Base-by-base conservation (phyloP, 2,113 vertebrate genomes). In the Tachycineta bicolor region DNA sequence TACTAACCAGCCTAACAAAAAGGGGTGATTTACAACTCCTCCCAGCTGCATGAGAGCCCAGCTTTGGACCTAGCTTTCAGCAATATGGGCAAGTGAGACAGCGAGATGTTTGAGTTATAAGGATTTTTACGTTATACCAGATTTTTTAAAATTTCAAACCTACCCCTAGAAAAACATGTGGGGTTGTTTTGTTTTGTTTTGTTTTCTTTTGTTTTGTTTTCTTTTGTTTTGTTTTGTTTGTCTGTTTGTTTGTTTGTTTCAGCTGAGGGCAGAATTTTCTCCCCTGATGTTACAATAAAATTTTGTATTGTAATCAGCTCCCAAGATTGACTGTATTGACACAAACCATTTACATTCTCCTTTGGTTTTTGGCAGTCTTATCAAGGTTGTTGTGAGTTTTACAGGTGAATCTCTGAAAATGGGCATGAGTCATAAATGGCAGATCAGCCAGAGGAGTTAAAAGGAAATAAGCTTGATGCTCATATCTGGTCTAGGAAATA, bases 11-110 rank as follows among this genome's bases (percentile, higher is more conserved):
- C 12, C 41, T 53, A 47, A 68, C 17, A 65, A 63, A 55, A 73
- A 53, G 1, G 3, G 31, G 10, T 55, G 19, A 58, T 60, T 77
- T 53, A 37, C 50, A 80, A n/a, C 24, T 69, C 76, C 37, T 28
- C 46, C 14, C 5, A 22, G 1, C 10, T 23, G 24, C 15, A 20
- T 3, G 2, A 0, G 0, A 80, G 16, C 9, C 22, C 14, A 68
- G 33, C 6, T 47, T 86, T 71, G 33, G 49, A 63, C 37, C 10
- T 22, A 24, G 19, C 50, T 92, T 71, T 75, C 70, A 70, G 60
- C 39, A 88, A 46, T 19, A 31, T 1, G 8, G 22, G 31, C 24
- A 56, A 4, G 5, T 12, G 19, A 64, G 41, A 20, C 6, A n/a
- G 55, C 33, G 21, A 60, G 12, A 58, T 31, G 8, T 55, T 82